Base-by-base conservation (phyloP, 1,140 invertebrate species). In the Lutraria rhynchaena region DNA sequence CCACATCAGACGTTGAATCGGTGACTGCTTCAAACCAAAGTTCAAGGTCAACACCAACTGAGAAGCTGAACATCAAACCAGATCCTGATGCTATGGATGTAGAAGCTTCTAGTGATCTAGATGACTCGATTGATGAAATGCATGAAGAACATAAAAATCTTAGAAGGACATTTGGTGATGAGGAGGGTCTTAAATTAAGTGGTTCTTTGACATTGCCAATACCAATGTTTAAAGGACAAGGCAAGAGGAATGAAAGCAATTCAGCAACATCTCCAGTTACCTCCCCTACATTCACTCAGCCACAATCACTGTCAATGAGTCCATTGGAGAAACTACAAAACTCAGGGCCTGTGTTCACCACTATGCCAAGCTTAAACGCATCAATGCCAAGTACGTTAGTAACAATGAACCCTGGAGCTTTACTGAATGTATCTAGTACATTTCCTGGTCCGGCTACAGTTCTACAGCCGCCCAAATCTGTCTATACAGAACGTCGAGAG, bases 131-230 rank as follows among this genome's bases (percentile, higher is more conserved):
- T 29, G 78, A 82, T 53, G 61, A 53, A 5, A 49, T 61, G 15
- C 67, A 73, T 4, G 58, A 60, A n/a, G 67, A 67, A 2, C 44
- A 63, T 9, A 61, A 31, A 53, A 19, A 33, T 46, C 37, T 19
- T 55, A 41, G 31, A 31, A 33, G 75, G 1, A 70, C 76, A 24
- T 57, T 74, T 53, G 71, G 29, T 24, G 75, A 80, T 44, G 67
- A 49, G 1, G 51, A 46, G 24, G 83, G 77, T 11, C 83, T 87
- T 11, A 85, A 85, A 17, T 75, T 88, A 17, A 87, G 87, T 55
- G 83, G 86, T 58, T 90, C 88, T 4, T 70, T 89, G 19, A 91
- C 74, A 37, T 49, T 91, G 33, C 84, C 88, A 4, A 87, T 90
- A 51, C 85, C 85, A 35, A 46, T 22, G 27, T 77, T 75, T 27